Conservation (phyloP, 2,888 invertebrate species). For the Galerucella calmariensis region DNA sequence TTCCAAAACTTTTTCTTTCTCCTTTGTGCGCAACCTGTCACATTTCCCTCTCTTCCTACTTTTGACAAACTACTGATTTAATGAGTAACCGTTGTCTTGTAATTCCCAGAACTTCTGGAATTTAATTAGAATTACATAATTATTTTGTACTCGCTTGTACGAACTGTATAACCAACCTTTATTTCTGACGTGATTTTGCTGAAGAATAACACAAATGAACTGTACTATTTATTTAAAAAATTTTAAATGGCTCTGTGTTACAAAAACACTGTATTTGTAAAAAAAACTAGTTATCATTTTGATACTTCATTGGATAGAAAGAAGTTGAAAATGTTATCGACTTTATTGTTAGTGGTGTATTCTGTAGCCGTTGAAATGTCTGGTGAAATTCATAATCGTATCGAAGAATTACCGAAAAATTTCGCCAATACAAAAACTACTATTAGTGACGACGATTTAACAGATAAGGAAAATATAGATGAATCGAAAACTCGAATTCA, state of each 20-base stretch:
- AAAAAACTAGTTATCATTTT: background rate
- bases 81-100: too few species aligned
- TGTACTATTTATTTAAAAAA: background rate
- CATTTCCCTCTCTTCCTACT: too few species aligned
- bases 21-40: too few species aligned
- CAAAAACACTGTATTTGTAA: background rate
- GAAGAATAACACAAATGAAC: background rate
- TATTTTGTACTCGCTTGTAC: too few species aligned
- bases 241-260: background rate
- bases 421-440: slow-evolving; percentile 20
- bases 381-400: slow-evolving; percentile 50
- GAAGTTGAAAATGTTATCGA: slow-evolving; percentile 5
- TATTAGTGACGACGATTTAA: slow-evolving; percentile 4
- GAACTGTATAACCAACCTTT: too few species aligned
- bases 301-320: slow-evolving; percentile 5
- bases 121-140: too few species aligned
- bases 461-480: slow-evolving; percentile 25
- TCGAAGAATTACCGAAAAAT: slow-evolving; percentile 47
- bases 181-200: background rate
- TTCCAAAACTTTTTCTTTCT: too few species aligned
- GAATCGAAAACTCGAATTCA: slow-evolving; percentile 21
- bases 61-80: too few species aligned
- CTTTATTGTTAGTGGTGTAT: slow-evolving; percentile 21
- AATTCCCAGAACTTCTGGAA: too few species aligned
- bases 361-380: slow-evolving; percentile 46